A percentile compares a stretch with the other conserved stretches of the same genome.
These are phyloP conservation scores for Pyrocephalus nanus DNA, from an alignment of 2,797 vertebrate genomes.

Conservation along the genomic window DNA sequence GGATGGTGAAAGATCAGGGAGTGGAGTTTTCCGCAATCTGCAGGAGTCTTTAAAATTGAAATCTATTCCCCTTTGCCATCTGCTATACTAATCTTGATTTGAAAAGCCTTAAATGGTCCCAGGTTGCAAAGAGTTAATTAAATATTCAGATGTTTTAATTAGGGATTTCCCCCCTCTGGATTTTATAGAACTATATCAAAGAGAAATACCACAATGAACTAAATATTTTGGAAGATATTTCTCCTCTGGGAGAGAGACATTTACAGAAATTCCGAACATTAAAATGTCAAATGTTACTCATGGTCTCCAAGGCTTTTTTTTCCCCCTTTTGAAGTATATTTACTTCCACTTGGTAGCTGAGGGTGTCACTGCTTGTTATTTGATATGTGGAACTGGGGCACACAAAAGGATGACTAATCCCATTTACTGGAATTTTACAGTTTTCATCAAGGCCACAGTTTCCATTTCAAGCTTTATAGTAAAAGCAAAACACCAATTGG, in stretches of 20 bases:
- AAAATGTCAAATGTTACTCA: conserved; percentile 82
- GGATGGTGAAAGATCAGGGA: neutral
- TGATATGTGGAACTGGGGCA: conserved; percentile 70
- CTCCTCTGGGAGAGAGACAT: conserved; percentile 67
- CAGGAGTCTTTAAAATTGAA: neutral
- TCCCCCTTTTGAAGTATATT: conserved; percentile 65
- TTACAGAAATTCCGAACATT: conserved; percentile 60
- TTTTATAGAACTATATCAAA: conserved; percentile 63
- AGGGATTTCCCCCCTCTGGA: conserved; percentile 19
- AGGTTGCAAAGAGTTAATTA: conserved; percentile 57
- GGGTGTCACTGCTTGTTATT: conserved; percentile 73
- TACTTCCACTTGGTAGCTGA: conserved; percentile 72
- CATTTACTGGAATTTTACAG: conserved; percentile 78
- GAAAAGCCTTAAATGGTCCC: conserved; percentile 4
- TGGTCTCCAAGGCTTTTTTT: conserved; percentile 45
- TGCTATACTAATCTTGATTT: neutral
- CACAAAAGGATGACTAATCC: conserved; percentile 78
- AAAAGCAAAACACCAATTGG: conserved; percentile 63
- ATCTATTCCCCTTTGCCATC: neutral
- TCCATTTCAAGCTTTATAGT: conserved; percentile 73
- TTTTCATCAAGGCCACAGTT: conserved; percentile 74
- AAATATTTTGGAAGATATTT: conserved; percentile 70
- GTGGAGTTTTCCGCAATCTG: neutral
- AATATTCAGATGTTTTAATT: conserved; percentile 52
- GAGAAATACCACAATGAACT: conserved; percentile 53